Base-by-base conservation (phyloP, 2,113 vertebrate genomes). In the Psephotus haematonotus region DNA sequence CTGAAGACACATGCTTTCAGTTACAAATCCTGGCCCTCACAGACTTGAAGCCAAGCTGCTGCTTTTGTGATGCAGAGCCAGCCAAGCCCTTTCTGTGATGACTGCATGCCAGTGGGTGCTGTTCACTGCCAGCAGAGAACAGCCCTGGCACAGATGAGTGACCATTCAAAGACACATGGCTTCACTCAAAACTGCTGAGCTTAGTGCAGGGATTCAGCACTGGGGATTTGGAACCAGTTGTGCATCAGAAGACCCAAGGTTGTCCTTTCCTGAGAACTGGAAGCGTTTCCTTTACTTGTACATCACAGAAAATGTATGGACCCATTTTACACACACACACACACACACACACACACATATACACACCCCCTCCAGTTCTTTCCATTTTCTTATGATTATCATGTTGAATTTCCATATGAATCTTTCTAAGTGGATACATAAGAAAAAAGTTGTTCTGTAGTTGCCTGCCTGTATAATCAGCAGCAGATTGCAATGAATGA, bases 241-340 rank as follows among this genome's bases (percentile, higher is more conserved):
- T 11, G 25, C 3, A 0, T 59, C 33, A 43, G n/a, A 82, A 92
- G 24, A 68, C 7, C 15, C 0, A 0, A 8, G 1, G 0, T 23
- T 77, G 25, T 33, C 14, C 12, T 23, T 49, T 50, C 49, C 12
- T 57, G 39, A 71, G 87, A 82, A 46, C 37, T 31, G 31, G 59
- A 60, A 90, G 27, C 17, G 9, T 69, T 87, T 76, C 27, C 25
- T 92, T 74, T 67, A 17, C 28, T 78, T 46, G 7, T 39, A 81
- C 28, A 5, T 39, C 9, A 13, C 15, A 8, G 35, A 41, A 71
- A 63, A 41, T 9, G 4, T 0, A 0, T 8, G 17, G 31, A 19
- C 4, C 4, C 5, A 4, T 47, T 72, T 82, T 80, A 68, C 25
- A 77, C 63, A 53, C 5, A 3, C 6, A 28, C 17, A 20, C 29